A percentile compares a stretch with the other conserved stretches of the same genome.
Evolutionary conservation across 2,888 invertebrate species (phyloP).

Genomic region (Lasioglossum malachurum): DNA sequence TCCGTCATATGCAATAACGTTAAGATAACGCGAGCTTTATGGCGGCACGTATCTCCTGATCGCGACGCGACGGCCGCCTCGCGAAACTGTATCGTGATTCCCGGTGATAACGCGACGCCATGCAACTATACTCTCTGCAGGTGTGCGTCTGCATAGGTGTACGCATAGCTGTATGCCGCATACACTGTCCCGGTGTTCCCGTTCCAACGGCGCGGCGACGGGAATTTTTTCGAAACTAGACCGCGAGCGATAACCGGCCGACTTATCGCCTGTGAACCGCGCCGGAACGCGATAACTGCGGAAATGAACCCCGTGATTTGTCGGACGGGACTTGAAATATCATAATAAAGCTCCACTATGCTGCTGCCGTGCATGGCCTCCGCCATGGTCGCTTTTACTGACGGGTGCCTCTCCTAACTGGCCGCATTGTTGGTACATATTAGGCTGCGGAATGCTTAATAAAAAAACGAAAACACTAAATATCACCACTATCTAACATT

Average conservation of each 20-base stretch:
- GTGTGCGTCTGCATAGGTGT: background rate
- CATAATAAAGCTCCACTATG: background rate
- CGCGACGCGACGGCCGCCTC: conserved; percentile 44
- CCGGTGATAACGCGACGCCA: conserved; percentile 31
- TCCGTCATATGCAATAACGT: conserved; percentile 80
- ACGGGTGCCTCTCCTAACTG: background rate
- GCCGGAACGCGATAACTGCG: conserved; percentile 2
- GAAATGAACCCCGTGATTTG: conserved; percentile 15
- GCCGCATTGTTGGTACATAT: background rate
- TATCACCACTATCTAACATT: too few relatives aligned
- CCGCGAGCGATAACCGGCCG: background rate
- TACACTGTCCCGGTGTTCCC: background rate
- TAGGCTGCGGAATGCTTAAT: background rate
- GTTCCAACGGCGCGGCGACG: background rate
- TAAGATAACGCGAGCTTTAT: conserved; percentile 77
- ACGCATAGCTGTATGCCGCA: background rate
- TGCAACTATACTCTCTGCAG: background rate
- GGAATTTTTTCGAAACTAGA: conserved; percentile 14
- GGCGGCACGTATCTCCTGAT: conserved; percentile 68
- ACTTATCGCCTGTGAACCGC: conserved; percentile 21
- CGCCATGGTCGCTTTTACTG: background rate
- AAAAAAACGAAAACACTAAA: too few relatives aligned
- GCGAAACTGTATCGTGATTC: conserved; percentile 48
- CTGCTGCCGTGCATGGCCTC: background rate
- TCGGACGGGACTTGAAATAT: background rate